Evolutionary conservation across 2,113 vertebrate species (phyloP).

Genomic region (Baryphthengus martii): DNA sequence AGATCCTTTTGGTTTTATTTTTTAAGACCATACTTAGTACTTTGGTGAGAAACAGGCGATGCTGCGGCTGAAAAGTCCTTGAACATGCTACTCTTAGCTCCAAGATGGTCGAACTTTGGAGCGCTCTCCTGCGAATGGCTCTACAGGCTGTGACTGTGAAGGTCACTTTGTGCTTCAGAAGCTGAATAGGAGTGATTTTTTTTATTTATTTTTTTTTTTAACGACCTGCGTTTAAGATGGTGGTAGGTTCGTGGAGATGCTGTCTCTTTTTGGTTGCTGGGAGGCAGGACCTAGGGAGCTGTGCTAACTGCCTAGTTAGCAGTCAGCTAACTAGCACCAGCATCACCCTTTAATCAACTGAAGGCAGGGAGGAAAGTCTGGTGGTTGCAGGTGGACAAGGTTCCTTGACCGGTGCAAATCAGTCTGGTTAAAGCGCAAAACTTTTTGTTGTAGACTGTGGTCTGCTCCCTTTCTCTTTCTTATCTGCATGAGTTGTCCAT

Average conservation of each 20-base stretch:
- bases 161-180: not conserved
- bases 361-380: not conserved
- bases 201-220: not conserved
- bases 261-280: not conserved
- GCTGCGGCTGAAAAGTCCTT: accelerated
- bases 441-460: not conserved
- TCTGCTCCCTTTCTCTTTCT: not conserved
- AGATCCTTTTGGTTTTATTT: not conserved
- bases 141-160: not conserved
- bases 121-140: not conserved
- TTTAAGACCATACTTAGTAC: not conserved
- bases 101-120: not conserved
- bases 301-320: not conserved
- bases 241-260: not conserved
- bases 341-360: not conserved
- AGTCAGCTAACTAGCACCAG: too few species aligned
- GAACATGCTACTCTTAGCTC: not conserved
- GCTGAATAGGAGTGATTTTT: not conserved
- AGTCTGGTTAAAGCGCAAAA: not conserved
- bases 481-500: not conserved
- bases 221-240: not conserved
- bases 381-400: not conserved
- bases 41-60: not conserved
- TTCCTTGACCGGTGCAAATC: not conserved
- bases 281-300: not conserved